These are phyloP conservation scores for Stomorhina lunata DNA, from an alignment of 2,888 invertebrate genomes.

Conservation along the genomic window DNA sequence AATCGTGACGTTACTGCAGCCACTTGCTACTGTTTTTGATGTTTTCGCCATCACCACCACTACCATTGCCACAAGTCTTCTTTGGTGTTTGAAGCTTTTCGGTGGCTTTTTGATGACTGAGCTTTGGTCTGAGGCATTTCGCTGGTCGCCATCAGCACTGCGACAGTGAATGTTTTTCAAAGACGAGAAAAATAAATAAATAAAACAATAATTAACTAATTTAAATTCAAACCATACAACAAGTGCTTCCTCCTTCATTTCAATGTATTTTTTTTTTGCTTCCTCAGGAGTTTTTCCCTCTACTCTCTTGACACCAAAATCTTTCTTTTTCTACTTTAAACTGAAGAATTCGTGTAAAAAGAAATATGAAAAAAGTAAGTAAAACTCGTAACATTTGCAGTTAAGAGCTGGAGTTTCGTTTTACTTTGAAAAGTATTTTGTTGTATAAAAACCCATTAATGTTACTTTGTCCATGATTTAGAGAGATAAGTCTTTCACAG, in stretches of 20 bases:
- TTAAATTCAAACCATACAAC: conserved; percentile 67
- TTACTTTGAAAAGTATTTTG: conserved; percentile 47
- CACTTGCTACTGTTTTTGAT: not conserved
- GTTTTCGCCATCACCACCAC: not conserved
- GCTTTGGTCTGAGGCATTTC: not conserved
- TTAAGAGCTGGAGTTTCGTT: not conserved
- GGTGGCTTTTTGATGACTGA: conserved; percentile 19
- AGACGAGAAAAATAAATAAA: conserved; percentile 35
- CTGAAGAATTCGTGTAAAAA: not conserved
- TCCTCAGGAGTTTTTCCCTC: not conserved
- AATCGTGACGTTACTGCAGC: conserved; percentile 46
- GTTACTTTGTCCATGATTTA: conserved; percentile 65
- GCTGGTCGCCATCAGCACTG: not conserved
- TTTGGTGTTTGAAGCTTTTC: conserved; percentile 20
- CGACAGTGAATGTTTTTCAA: not conserved
- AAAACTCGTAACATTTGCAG: conserved; percentile 39
- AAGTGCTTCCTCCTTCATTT: conserved; percentile 53
- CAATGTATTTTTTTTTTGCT: not conserved
- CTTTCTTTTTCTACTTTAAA: not conserved
- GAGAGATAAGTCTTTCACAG: conserved; percentile 55
- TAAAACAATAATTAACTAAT: conserved; percentile 67
- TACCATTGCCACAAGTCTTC: too few species aligned
- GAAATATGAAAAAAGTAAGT: not conserved
- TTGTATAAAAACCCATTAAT: conserved; percentile 62
- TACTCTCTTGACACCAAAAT: not conserved